Percentiles rank a stretch among this genome's conserved stretches.
Evolutionary conservation across 2,797 vertebrate species (phyloP).

Genomic region (Amblyopsis hoosieri): DNA sequence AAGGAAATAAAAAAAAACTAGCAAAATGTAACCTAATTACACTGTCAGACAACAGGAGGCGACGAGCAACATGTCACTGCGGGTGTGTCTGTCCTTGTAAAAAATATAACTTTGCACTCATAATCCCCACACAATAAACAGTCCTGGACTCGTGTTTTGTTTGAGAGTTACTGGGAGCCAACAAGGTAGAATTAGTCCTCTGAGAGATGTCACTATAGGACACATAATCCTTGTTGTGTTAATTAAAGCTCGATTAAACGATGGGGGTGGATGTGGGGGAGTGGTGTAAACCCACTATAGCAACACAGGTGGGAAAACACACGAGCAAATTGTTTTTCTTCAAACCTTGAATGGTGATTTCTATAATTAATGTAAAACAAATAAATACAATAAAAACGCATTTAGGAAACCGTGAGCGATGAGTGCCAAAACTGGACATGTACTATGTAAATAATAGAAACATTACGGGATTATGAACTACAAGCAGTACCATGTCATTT

Average conservation of each 20-base stretch:
- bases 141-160: constrained; percentile 13
- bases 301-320: constrained; percentile 26
- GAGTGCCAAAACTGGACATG: too few species aligned
- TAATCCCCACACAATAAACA: constrained; percentile 21
- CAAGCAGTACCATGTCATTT: too few species aligned
- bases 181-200: constrained; percentile 51
- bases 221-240: constrained; percentile 56
- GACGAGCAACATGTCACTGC: neutral
- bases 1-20: too few species aligned
- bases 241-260: constrained; percentile 63
- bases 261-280: constrained; percentile 43
- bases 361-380: neutral
- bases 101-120: constrained; percentile 14
- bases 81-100: constrained; percentile 3
- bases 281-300: constrained; percentile 35
- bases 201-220: constrained; percentile 48
- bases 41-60: neutral
- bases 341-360: constrained; percentile 9
- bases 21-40: neutral
- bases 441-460: neutral
- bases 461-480: neutral
- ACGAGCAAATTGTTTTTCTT: constrained; percentile 7
- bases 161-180: constrained; percentile 43
- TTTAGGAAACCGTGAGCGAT: too few species aligned
- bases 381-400: too few species aligned